Base-by-base conservation (phyloP, 2,113 vertebrate genomes). In the Saccopteryx leptura region DNA sequence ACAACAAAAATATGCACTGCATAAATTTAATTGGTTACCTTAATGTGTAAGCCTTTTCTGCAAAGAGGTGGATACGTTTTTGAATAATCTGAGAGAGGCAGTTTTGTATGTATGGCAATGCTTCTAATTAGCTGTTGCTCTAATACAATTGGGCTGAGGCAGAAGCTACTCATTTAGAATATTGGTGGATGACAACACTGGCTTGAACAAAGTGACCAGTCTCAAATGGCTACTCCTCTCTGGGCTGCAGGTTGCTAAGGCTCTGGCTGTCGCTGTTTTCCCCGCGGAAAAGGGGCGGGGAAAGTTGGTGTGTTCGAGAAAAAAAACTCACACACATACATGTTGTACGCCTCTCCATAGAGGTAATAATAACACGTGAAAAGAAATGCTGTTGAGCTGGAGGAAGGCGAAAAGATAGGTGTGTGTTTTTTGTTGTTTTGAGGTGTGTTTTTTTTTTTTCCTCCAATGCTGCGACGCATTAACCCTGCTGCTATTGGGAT, bases 401-500 rank as follows among this genome's bases (percentile, higher is more conserved):
- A 96, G 81, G 69, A 83, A 95, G 89, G 87, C n/a, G n/a, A 82
- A 97, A 93, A 94, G 60, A 97, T 86, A 92, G 81, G 86, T 91
- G 75, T 78, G 52, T 75, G 56, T 56, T 66, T 78, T 50, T 76
- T 78, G 74, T 79, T 93, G 76, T 91, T 69, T 54, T 88, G 56
- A 50, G 78, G 24, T 79, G 39, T 12, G 28, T n/a, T 61, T 23
- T 91, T 65, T 71, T 72, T 68, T 76, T 50, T 61, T 52, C 28
- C 74, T 66, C 76, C 94, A 96, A 76, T 93, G 84, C 91, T 96
- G 96, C 96, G 96, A 96, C 97, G 94, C 95, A 93, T 97, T 97
- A 96, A 97, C 97, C 97, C 96, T 96, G 96, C 97, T 90, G 97
- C 97, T 97, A 74, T 97, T 96, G 95, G 96, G 96, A 96, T 63